A percentile compares a stretch with the other conserved stretches of the same genome.
Evolutionary conservation across 2,888 invertebrate species (phyloP).

Genomic region (Chrysotoxum bicinctum): DNA sequence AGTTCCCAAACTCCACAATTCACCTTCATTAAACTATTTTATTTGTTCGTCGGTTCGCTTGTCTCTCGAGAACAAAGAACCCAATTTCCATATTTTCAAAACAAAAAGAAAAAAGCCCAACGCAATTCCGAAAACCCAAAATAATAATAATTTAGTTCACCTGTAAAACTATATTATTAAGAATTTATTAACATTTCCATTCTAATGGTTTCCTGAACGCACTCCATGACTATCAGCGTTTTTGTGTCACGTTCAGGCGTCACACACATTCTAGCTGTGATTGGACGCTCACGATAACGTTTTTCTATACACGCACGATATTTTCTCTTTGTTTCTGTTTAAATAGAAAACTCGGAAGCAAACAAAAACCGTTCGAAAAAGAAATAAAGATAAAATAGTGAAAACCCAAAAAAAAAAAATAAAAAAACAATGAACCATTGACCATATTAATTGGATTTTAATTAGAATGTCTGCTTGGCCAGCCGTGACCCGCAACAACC

Average conservation of each 20-base stretch:
- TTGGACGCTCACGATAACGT: conserved; percentile 66
- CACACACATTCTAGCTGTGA: conserved; percentile 51
- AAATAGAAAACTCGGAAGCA: conserved; percentile 9
- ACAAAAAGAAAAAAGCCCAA: conserved; percentile 16
- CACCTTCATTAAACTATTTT: conserved; percentile 24
- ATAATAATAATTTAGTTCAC: conserved; percentile 41
- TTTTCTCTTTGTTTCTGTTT: background rate
- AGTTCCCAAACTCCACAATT: background rate
- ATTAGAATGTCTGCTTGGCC: conserved; percentile 64
- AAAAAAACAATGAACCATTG: conserved; percentile 69
- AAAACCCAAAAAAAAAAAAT: background rate
- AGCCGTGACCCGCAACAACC: conserved; percentile 43
- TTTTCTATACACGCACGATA: conserved; percentile 40
- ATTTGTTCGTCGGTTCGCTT: background rate
- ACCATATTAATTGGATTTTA: conserved; percentile 71
- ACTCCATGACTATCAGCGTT: conserved; percentile 8
- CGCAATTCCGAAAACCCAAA: conserved; percentile 1
- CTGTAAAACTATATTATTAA: conserved; percentile 49
- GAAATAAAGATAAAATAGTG: background rate
- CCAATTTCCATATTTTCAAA: conserved; percentile 63
- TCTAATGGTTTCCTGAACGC: conserved; percentile 30
- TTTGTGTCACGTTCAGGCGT: conserved; percentile 54
- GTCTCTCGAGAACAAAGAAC: conserved; percentile 41
- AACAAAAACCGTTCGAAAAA: conserved; percentile 3
- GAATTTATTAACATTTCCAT: conserved; percentile 56